Conservation (phyloP, 2,797 vertebrate genomes). For the Fistularia commersonii region DNA sequence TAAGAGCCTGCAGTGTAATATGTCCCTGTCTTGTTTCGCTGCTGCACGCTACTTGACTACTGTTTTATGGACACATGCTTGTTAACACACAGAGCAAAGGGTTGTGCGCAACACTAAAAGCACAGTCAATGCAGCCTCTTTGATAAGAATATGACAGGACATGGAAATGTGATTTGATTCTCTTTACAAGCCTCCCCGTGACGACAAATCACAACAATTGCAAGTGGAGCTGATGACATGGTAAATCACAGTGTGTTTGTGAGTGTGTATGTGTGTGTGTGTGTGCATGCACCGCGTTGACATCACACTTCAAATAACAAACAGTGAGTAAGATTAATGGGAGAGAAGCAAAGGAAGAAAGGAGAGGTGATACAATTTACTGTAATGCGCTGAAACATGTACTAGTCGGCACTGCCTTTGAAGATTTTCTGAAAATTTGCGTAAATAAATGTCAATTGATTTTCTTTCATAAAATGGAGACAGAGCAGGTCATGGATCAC, state of each 20-base stretch:
- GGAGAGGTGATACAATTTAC: neutral
- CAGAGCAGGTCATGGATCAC: neutral
- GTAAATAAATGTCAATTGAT: too few relatives aligned
- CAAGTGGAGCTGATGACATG: slow-evolving; percentile 85
- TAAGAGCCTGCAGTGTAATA: slow-evolving; percentile 69
- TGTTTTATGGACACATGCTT: slow-evolving; percentile 49
- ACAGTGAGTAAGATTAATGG: slow-evolving; percentile 8
- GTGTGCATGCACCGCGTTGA: slow-evolving; percentile 70
- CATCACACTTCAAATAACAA: slow-evolving; percentile 79
- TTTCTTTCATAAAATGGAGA: too few relatives aligned
- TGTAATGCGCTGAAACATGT: too few relatives aligned
- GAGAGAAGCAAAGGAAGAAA: neutral
- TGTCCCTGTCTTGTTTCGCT: slow-evolving; percentile 77
- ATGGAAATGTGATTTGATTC: slow-evolving; percentile 93
- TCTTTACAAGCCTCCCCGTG: slow-evolving; percentile 73
- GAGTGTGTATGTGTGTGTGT: slow-evolving; percentile 7
- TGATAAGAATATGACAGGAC: slow-evolving; percentile 92
- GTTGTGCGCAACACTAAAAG: slow-evolving; percentile 9
- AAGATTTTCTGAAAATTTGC: too few relatives aligned
- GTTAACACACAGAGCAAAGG: slow-evolving; percentile 6
- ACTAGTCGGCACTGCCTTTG: too few relatives aligned
- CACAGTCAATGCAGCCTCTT: slow-evolving; percentile 45
- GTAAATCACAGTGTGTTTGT: slow-evolving; percentile 50
- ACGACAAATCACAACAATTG: slow-evolving; percentile 38
- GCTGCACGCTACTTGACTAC: slow-evolving; percentile 82